A percentile compares a stretch with the other conserved stretches of the same genome.
These are phyloP conservation scores for Ammodytes dubius DNA, from an alignment of 2,113 vertebrate species.

Conservation along the genomic window DNA sequence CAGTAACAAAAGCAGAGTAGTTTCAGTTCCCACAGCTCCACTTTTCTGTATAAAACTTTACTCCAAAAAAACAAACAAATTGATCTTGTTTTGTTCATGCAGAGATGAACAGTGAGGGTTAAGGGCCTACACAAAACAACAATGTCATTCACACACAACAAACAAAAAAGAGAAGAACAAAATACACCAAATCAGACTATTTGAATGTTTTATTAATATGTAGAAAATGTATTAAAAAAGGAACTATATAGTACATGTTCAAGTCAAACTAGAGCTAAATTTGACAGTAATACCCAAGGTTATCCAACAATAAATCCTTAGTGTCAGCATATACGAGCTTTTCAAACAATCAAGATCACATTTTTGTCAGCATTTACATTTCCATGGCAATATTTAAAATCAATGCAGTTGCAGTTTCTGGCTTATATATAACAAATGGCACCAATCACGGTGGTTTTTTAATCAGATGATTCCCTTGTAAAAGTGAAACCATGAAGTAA, in stretches of 20 bases:
- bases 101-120: not conserved
- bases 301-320: slow-evolving; percentile 78
- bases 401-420: slow-evolving; percentile 46
- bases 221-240: slow-evolving; percentile 99
- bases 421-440: slow-evolving; percentile 41
- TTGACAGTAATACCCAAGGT: slow-evolving; percentile 89
- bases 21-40: not conserved
- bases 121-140: not conserved
- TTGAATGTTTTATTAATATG: slow-evolving; percentile 99
- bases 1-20: not conserved
- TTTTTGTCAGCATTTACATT: slow-evolving; percentile 73
- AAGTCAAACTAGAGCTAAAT: slow-evolving; percentile 95
- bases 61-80: not conserved
- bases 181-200: slow-evolving; percentile 74
- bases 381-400: slow-evolving; percentile 74
- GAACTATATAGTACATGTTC: slow-evolving; percentile 98
- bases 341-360: slow-evolving; percentile 72
- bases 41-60: slow-evolving; percentile 1
- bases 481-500: slow-evolving; percentile 40
- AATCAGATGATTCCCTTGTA: slow-evolving; percentile 21
- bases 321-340: slow-evolving; percentile 72
- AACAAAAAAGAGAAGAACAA: slow-evolving; percentile 19
- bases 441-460: slow-evolving; percentile 7
- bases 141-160: not conserved
- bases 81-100: not conserved